phyloP scores from a whole-genome alignment of 2,113 vertebrate species.

The Archilochus colubris region DNA sequence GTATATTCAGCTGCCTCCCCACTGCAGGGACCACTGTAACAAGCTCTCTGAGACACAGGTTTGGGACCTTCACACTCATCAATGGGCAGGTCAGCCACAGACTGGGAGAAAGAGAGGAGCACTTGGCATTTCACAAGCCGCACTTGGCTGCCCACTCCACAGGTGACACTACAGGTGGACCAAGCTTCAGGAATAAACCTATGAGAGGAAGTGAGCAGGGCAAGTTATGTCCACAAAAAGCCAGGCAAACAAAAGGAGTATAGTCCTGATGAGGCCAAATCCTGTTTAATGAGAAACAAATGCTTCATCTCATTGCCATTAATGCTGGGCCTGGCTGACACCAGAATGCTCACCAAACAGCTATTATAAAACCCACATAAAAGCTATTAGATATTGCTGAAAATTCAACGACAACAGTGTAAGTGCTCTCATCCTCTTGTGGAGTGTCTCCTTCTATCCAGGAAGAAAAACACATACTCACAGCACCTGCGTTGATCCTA shows the following conservation, averaged over 20 bases:
- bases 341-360: background rate
- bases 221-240: background rate
- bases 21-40: slow-evolving; percentile 86
- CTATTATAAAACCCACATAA: background rate
- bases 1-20: slow-evolving; percentile 64
- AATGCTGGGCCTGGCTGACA: too few relatives aligned
- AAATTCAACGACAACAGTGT: background rate
- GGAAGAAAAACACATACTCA: background rate
- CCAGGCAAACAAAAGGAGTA: background rate
- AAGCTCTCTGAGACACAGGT: slow-evolving; percentile 82
- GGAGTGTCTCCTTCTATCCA: background rate
- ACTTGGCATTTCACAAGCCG: slow-evolving; percentile 90
- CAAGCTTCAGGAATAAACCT: slow-evolving; percentile 93
- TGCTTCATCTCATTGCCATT: background rate
- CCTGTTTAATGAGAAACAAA: background rate
- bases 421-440: background rate
- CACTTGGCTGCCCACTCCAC: slow-evolving; percentile 86
- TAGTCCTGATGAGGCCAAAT: background rate
- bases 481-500: background rate
- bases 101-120: slow-evolving; percentile 93
- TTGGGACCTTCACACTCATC: slow-evolving; percentile 92
- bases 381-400: background rate
- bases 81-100: slow-evolving; percentile 89
- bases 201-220: background rate
- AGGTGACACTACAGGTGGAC: slow-evolving; percentile 90